These are phyloP conservation scores for Acanthiza pusilla DNA, from an alignment of 2,797 vertebrate genomes.

Conservation along the genomic window DNA sequence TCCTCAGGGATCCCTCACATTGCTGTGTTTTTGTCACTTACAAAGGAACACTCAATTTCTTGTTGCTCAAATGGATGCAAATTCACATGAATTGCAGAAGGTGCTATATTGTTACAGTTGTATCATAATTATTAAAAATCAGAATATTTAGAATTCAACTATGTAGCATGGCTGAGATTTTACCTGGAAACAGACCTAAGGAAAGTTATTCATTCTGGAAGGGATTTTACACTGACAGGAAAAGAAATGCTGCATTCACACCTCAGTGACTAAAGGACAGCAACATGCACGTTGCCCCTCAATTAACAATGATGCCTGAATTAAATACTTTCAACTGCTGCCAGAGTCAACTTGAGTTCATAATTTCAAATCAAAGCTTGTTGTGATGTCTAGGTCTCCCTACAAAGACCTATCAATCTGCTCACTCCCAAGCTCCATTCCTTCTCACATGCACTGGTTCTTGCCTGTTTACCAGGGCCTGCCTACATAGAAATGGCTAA, in stretches of 20 bases:
- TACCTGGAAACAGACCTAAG: neutral
- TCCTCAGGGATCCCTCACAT: neutral
- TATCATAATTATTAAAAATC: neutral
- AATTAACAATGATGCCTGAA: neutral
- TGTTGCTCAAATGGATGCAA: neutral
- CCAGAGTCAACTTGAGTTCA: neutral
- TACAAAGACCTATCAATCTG: neutral
- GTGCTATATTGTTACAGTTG: neutral
- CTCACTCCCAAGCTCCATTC: neutral
- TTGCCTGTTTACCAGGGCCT: neutral
- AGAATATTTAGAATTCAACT: neutral
- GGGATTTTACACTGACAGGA: neutral
- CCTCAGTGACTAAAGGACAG: neutral
- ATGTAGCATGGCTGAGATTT: neutral
- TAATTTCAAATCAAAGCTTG: neutral
- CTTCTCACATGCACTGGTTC: fast-evolving
- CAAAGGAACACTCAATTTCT: neutral
- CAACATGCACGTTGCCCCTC: fast-evolving
- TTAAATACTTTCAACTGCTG: neutral
- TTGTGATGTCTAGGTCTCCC: neutral
- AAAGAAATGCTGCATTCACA: neutral
- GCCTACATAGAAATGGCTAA: fast-evolving
- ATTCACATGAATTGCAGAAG: neutral
- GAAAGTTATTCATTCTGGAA: neutral
- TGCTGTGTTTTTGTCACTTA: neutral